Evolutionary conservation across 2,888 invertebrate genomes (phyloP).

Genomic region (Eupeodes luniger): DNA sequence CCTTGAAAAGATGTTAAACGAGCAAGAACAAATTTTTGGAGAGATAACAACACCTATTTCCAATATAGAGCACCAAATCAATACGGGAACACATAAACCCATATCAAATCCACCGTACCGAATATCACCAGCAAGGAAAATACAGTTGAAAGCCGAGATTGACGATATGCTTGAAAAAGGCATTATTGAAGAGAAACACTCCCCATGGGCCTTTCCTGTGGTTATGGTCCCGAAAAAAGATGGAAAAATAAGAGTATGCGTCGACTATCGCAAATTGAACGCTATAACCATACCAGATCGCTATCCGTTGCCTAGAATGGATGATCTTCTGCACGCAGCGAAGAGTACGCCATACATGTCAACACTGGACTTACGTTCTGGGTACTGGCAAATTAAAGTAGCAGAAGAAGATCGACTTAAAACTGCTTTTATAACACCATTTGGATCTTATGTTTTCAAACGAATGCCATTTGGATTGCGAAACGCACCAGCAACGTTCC

Average conservation of each 20-base stretch:
- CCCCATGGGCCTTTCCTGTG: too few relatives aligned
- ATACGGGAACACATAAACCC: slow-evolving; percentile 79
- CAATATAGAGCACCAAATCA: slow-evolving; percentile 77
- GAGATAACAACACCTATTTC: slow-evolving; percentile 8
- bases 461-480: slow-evolving; percentile 40
- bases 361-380: slow-evolving; percentile 57
- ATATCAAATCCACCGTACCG: slow-evolving; percentile 80
- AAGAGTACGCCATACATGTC: slow-evolving; percentile 14
- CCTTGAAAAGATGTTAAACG: not conserved
- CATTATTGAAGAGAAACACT: too few relatives aligned
- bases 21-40: not conserved
- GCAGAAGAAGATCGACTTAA: slow-evolving; percentile 40
- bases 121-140: slow-evolving; percentile 77
- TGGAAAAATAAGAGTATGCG: slow-evolving; percentile 77
- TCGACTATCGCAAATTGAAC: slow-evolving; percentile 79
- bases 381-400: slow-evolving; percentile 69
- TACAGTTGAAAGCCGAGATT: slow-evolving; percentile 75
- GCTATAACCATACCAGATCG: slow-evolving; percentile 78
- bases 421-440: slow-evolving; percentile 54
- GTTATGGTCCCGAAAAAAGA: slow-evolving; percentile 77
- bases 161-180: slow-evolving; percentile 78
- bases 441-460: slow-evolving; percentile 31
- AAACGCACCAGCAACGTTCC: slow-evolving; percentile 78
- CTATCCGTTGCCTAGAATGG: slow-evolving; percentile 82
- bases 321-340: slow-evolving; percentile 77